These are phyloP conservation scores for Lepidotrigona ventralis DNA, from an alignment of 1,140 invertebrate species.

Conservation along the genomic window DNA sequence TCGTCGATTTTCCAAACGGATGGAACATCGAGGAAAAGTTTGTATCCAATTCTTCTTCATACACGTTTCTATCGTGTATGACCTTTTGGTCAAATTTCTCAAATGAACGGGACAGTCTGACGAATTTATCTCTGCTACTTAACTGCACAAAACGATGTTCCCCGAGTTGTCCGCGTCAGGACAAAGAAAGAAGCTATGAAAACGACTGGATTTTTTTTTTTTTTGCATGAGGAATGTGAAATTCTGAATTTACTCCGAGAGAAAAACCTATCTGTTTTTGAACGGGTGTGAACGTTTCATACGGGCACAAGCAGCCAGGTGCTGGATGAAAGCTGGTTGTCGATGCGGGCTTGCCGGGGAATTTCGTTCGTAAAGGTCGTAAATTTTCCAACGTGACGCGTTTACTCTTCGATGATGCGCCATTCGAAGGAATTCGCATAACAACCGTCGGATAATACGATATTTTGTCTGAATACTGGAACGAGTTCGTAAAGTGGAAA, in stretches of 20 bases:
- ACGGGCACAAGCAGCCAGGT: slow-evolving; percentile 11
- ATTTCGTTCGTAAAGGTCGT: not conserved
- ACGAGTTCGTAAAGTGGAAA: too few species aligned
- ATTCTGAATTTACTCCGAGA: slow-evolving; percentile 53
- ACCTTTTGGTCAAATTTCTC: not conserved
- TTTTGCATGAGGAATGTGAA: slow-evolving; percentile 61
- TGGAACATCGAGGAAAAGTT: too few species aligned
- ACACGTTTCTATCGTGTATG: not conserved
- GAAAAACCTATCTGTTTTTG: slow-evolving; percentile 44
- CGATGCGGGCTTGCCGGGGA: slow-evolving; percentile 9
- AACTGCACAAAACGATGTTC: not conserved
- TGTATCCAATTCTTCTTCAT: too few species aligned
- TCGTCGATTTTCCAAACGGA: not conserved
- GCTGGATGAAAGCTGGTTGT: slow-evolving; percentile 1
- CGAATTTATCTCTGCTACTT: too few species aligned
- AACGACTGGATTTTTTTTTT: slow-evolving; percentile 45
- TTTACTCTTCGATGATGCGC: not conserved
- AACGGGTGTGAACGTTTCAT: slow-evolving; percentile 14
- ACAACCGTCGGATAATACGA: not conserved
- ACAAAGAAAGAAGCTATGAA: slow-evolving; percentile 43
- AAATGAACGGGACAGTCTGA: not conserved
- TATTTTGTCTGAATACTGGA: not conserved
- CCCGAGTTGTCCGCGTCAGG: not conserved
- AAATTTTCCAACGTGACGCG: not conserved
- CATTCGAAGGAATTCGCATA: not conserved